These are phyloP conservation scores for Phylloscopus trochiloides DNA, from an alignment of 2,113 vertebrate species.

Conservation along the genomic window DNA sequence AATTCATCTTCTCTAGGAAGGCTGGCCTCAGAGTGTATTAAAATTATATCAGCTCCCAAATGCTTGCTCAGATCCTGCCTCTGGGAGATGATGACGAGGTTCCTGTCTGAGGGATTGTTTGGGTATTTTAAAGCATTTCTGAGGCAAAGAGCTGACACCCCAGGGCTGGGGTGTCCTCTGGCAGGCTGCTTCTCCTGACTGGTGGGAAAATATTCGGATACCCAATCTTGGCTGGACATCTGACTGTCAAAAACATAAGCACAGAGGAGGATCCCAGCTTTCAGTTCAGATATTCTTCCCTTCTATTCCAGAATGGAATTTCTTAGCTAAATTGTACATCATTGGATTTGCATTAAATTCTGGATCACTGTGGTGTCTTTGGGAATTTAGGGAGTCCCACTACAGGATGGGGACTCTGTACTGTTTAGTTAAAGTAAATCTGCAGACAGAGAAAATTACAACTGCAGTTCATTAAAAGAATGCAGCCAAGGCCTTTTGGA, in stretches of 20 bases:
- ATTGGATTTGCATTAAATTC: background rate
- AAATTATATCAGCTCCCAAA: background rate
- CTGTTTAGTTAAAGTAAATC: background rate
- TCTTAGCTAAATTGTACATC: background rate
- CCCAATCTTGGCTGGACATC: background rate
- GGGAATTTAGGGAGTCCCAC: background rate
- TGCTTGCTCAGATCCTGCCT: background rate
- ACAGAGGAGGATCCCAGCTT: background rate
- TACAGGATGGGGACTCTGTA: background rate
- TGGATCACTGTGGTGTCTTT: background rate
- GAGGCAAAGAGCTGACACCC: background rate
- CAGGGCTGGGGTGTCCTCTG: background rate
- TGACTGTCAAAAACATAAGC: background rate
- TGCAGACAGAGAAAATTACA: background rate
- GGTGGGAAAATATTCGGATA: background rate
- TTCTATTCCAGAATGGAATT: background rate
- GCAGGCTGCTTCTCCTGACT: background rate
- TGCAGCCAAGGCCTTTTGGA: background rate
- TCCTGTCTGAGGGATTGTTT: background rate
- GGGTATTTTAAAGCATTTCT: background rate
- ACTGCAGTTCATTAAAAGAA: background rate
- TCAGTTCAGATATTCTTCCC: background rate
- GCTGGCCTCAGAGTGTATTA: constrained; percentile 7
- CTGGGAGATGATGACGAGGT: background rate
- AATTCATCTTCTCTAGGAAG: constrained; percentile 45